Evolutionary conservation across 2,888 invertebrate genomes (phyloP).

Genomic region (Bedellia somnulentella): DNA sequence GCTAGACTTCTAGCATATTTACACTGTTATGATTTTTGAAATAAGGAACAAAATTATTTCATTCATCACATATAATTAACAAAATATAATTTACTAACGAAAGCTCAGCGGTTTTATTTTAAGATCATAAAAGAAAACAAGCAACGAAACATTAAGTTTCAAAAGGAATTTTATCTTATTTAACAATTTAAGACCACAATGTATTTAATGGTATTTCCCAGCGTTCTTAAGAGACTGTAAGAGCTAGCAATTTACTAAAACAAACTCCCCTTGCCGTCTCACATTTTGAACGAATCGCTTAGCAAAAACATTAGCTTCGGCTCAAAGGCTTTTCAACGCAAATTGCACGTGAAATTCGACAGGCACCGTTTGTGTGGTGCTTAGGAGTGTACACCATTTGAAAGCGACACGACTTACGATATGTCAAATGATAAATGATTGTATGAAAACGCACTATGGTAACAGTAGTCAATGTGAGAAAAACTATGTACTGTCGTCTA

Average conservation of each 20-base stretch:
- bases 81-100: no score
- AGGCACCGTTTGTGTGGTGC: conserved; percentile 29
- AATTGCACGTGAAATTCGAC: conserved; percentile 55
- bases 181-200: conserved; percentile 15
- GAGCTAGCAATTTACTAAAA: conserved; percentile 25
- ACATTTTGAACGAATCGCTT: conserved; percentile 40
- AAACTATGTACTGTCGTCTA: no score
- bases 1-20: no score
- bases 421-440: no score
- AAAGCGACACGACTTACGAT: conserved; percentile 18
- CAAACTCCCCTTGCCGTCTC: conserved; percentile 22
- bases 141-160: conserved; percentile 8
- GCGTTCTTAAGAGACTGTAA: conserved; percentile 16
- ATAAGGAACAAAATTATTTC: no score
- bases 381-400: conserved; percentile 23
- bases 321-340: conserved; percentile 48
- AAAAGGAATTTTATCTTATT: conserved; percentile 9
- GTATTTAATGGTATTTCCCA: conserved; percentile 17
- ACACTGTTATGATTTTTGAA: no score
- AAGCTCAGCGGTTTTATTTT: no score
- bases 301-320: conserved; percentile 49
- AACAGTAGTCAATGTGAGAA: no score
- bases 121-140: no score
- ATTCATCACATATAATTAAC: no score
- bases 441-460: no score